Evolutionary conservation across 1,140 invertebrate genomes (phyloP), one percentile per base, ranked within the genome.

Genomic region (Bombus superbus): DNA sequence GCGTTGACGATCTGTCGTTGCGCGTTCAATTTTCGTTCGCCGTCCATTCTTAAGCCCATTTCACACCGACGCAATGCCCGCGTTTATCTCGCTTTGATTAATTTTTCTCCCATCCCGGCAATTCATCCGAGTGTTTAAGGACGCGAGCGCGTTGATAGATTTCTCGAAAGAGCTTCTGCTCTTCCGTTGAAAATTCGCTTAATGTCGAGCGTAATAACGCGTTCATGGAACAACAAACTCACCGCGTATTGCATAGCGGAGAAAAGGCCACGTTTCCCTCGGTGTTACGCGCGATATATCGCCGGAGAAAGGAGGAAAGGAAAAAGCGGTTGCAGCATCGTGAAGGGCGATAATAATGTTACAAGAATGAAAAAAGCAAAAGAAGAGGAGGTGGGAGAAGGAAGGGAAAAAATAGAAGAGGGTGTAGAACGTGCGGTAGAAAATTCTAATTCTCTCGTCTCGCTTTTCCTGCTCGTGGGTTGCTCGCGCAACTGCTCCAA

Each of bases 331-430:
- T 40, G 47, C 40, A 42, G 53, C n/a, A 73, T 73, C 80, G 9
- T 28, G 69, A 73, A 62, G 44, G n/a, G 44, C 28, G 80, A 73
- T 81, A 81, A 81, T 73, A 81, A 81, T 69, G 69, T 81, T 81
- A 35, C n/a, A 10, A 6, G 62, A 47, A 59, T 66, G 35, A 62
- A 42, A 76, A 66, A n/a, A 66, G 40, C 22, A 13, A 18, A 15
- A 42, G 5, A 15, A 6, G 28, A 8, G 11, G 11, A 13, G 25
- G 13, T n/a, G 10, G 6, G 4, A 32, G 15, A 47, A 22, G 47
- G 15, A 10, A 11, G 4, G 32, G 25, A 28, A 28, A 1, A 22
- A 40, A 75, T 47, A 15, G 15, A 76, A 76, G 11, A 10, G 44
- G 5, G 0, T 1, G 42, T 18, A 6, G 28, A 22, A 32, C 11